Percentiles rank a stretch among this genome's conserved stretches.
Conservation (phyloP, 1,140 invertebrate species). For the Linepithema humile region DNA sequence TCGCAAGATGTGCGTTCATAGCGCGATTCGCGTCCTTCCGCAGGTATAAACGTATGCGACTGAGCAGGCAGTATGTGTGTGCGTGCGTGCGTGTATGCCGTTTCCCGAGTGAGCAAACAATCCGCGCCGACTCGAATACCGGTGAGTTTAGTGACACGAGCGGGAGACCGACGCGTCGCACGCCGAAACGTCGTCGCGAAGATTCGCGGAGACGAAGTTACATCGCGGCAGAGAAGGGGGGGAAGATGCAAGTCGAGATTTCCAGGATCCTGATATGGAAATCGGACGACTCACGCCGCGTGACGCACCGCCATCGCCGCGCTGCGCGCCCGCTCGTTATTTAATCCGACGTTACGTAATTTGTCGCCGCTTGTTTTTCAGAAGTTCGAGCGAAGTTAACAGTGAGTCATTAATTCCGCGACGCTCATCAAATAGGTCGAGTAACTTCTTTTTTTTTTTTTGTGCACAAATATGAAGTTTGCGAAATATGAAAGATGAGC, state of each 20-base stretch:
- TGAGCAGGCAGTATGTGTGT: too few species aligned
- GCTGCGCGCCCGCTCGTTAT: neutral
- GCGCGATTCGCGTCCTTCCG: too few species aligned
- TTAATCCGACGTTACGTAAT: conserved; percentile 25
- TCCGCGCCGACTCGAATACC: too few species aligned
- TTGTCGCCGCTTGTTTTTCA: conserved; percentile 10
- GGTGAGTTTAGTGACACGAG: too few species aligned
- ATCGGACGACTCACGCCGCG: conserved; percentile 24
- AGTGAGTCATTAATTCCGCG: conserved; percentile 31
- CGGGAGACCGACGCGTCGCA: too few species aligned
- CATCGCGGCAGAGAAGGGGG: neutral
- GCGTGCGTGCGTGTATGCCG: too few species aligned
- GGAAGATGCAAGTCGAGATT: neutral
- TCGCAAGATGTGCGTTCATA: too few species aligned
- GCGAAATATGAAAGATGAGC: too few species aligned
- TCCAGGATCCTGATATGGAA: conserved; percentile 38
- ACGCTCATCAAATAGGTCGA: neutral
- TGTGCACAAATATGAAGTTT: too few species aligned
- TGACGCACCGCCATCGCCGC: neutral
- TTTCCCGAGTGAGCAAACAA: too few species aligned
- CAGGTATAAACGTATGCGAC: too few species aligned
- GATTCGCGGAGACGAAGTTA: neutral
- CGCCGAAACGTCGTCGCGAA: neutral
- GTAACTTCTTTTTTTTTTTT: neutral
- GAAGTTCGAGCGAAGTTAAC: neutral